These are phyloP conservation scores for Siniperca scherzeri DNA, from an alignment of 2,797 vertebrate species.

Conservation along the genomic window DNA sequence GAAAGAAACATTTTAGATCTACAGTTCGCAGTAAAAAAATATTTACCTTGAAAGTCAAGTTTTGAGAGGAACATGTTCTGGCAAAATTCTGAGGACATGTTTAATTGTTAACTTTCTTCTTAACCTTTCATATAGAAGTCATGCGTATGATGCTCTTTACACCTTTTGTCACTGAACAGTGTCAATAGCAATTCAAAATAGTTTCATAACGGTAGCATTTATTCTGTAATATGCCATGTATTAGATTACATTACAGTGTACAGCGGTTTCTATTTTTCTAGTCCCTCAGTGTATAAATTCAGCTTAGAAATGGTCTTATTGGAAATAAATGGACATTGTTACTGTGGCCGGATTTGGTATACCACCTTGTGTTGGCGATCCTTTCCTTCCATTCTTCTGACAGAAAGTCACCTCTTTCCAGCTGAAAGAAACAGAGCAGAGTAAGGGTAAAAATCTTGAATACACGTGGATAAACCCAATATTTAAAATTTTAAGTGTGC, in stretches of 20 bases:
- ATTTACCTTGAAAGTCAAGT: neutral
- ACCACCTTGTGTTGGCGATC: constrained; percentile 98
- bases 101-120: neutral
- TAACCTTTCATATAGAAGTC: neutral
- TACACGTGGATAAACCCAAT: neutral
- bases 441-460: neutral
- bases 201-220: neutral
- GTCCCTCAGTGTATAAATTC: neutral
- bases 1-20: constrained; percentile 40
- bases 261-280: neutral
- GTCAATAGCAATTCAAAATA: neutral
- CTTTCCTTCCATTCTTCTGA: constrained; percentile 99
- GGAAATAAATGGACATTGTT: constrained; percentile 1
- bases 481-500: neutral
- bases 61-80: neutral
- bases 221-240: neutral
- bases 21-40: neutral
- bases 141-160: neutral
- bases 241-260: neutral
- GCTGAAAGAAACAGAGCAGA: constrained; percentile 80
- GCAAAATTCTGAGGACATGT: neutral
- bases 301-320: neutral
- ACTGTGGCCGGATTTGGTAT: neutral
- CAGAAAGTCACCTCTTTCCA: constrained; percentile 99
- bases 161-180: neutral